Conservation (phyloP, 2,797 vertebrate species). For the Chanos chanos region DNA sequence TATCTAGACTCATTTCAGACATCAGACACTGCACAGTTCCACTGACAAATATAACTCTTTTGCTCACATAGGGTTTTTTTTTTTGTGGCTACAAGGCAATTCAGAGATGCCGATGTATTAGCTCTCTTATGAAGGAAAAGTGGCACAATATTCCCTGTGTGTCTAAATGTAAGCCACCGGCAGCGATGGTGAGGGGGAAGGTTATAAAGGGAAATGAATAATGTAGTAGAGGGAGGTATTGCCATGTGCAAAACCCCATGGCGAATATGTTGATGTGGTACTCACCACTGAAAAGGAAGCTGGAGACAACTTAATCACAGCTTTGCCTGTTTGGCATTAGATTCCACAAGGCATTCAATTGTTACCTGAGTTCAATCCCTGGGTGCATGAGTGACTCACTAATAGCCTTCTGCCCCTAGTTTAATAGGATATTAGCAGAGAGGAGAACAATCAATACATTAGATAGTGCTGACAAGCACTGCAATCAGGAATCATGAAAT, state of each 20-base stretch:
- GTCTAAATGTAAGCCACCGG: conserved; percentile 28
- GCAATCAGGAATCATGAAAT: too few relatives aligned
- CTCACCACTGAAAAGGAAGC: conserved; percentile 8
- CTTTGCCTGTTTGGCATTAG: conserved; percentile 13
- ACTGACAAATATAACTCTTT: background rate
- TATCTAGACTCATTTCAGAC: conserved; percentile 8
- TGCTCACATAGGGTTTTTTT: background rate
- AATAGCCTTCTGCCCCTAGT: conserved; percentile 26
- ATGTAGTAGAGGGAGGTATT: conserved; percentile 24
- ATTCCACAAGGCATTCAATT: conserved; percentile 30
- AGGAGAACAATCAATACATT: too few relatives aligned
- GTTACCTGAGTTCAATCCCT: conserved; percentile 34
- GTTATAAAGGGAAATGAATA: conserved; percentile 42
- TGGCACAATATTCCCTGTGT: conserved; percentile 21
- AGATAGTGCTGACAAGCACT: too few relatives aligned
- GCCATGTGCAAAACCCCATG: background rate
- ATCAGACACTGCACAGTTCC: background rate
- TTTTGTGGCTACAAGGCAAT: conserved; percentile 16
- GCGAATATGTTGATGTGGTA: conserved; percentile 28
- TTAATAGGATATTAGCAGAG: conserved; percentile 8
- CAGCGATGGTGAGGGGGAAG: conserved; percentile 24
- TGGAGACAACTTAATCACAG: conserved; percentile 40
- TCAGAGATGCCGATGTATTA: conserved; percentile 22
- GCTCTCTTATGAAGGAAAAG: conserved; percentile 31
- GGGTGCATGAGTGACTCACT: conserved; percentile 22